Percentiles rank a stretch among this genome's conserved stretches.
Conservation (phyloP, 2,888 invertebrate species). For the Therioaphis trifolii region DNA sequence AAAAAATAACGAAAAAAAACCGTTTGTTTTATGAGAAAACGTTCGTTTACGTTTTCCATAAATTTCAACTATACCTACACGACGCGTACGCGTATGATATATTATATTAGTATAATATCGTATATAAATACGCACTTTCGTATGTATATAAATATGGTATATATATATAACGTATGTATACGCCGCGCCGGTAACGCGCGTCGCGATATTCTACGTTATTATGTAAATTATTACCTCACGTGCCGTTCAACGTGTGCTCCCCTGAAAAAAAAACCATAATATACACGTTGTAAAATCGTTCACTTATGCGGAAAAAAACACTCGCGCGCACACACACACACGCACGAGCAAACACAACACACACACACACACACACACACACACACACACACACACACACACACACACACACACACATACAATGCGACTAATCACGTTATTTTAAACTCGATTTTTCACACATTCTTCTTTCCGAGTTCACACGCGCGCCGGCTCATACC, state of each 20-base stretch:
- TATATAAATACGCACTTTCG: too few species aligned
- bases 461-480: not conserved
- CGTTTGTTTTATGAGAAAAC: not conserved
- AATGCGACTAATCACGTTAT: constrained; percentile 26
- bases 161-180: too few species aligned
- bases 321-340: too few species aligned
- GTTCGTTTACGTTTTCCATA: not conserved
- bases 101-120: too few species aligned
- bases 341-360: too few species aligned
- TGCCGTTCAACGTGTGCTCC: not conserved
- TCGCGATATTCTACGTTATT: not conserved
- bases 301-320: constrained; percentile 33
- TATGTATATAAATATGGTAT: too few species aligned
- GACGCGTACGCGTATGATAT: not conserved
- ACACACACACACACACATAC: not conserved
- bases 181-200: too few species aligned
- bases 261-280: too few species aligned
- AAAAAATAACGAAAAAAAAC: not conserved
- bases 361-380: too few species aligned
- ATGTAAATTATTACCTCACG: constrained; percentile 15
- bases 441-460: constrained; percentile 26
- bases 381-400: too few species aligned
- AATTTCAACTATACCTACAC: too few species aligned
- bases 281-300: not conserved
- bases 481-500: not conserved